Percentiles rank a stretch among this genome's conserved stretches.
Conservation (phyloP, 2,113 vertebrate species). For the Myocastor coypus region DNA sequence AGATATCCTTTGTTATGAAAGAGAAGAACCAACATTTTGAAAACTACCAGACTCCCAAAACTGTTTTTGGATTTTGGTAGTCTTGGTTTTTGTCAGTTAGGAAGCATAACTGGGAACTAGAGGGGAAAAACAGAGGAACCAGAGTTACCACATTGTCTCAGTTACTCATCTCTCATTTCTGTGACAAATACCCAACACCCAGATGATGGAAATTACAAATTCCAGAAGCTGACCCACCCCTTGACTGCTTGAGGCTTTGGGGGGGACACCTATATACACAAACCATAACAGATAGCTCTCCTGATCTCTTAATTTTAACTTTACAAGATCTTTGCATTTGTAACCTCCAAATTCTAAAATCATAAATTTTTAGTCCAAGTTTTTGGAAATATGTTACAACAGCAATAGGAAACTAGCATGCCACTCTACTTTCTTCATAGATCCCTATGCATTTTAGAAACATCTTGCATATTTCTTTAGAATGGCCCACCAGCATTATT, state of each 20-base stretch:
- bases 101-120: neutral
- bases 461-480: neutral
- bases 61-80: too few species aligned
- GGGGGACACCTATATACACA: too few species aligned
- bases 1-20: too few species aligned
- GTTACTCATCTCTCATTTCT: too few species aligned
- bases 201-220: too few species aligned
- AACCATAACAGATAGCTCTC: too few species aligned
- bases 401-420: neutral
- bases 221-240: too few species aligned
- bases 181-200: too few species aligned
- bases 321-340: neutral
- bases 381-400: neutral
- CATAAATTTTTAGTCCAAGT: neutral
- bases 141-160: neutral
- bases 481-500: neutral
- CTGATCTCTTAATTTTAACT: neutral
- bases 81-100: neutral
- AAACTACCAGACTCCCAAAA: too few species aligned
- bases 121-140: neutral
- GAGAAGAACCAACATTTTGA: too few species aligned
- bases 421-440: neutral
- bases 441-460: neutral
- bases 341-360: neutral
- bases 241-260: too few species aligned